Evolutionary conservation across 2,888 invertebrate species (phyloP), one percentile per base, ranked within the genome.

Genomic region (Eilema depressum): DNA sequence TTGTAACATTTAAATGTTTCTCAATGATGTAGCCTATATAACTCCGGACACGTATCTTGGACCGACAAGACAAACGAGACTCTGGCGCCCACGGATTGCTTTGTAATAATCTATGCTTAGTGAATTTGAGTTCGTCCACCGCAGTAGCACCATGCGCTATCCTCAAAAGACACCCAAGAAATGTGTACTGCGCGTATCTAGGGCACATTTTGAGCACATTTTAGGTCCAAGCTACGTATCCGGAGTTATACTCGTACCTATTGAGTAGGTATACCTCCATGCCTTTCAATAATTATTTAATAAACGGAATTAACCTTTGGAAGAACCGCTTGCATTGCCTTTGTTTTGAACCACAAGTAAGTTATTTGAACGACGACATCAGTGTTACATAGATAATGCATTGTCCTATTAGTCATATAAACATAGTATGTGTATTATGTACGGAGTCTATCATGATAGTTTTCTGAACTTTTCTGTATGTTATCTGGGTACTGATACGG

Each of bases 301-400:
- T 53, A 53, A 53, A n/a, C 20, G n/a, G 53, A 10, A 53, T 53
- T 53, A 53, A 53, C 53, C 53, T 53, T 53, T 53, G 53, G 53
- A 53, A 53, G 53, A 53, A 47, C 17, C 17, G 47, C 53, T 10
- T 10, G n/a, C n/a, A n/a, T 53, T 20, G 53, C 53, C 53, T 53
- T 53, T 53, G 53, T 53, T 53, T 53, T n/a, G 53, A 53, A 53
- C 53, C 2, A 53, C n/a, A 8, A n/a, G 8, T n/a, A n/a, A n/a
- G n/a, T n/a, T 53, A n/a, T 53, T n/a, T 53, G 10, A 53, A n/a
- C 20, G 53, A 63, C 26, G 63, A 23, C 26, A 12, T 17, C 61
- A 66, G 25, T 71, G 53, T n/a, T 66, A n/a, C n/a, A n/a, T n/a
- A 71, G 81, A 70, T 78, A 75, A 74, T 60, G 60, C 59, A 69